phyloP scores from a whole-genome alignment of 2,888 invertebrate genomes.

The Conops quadrifasciatus region DNA sequence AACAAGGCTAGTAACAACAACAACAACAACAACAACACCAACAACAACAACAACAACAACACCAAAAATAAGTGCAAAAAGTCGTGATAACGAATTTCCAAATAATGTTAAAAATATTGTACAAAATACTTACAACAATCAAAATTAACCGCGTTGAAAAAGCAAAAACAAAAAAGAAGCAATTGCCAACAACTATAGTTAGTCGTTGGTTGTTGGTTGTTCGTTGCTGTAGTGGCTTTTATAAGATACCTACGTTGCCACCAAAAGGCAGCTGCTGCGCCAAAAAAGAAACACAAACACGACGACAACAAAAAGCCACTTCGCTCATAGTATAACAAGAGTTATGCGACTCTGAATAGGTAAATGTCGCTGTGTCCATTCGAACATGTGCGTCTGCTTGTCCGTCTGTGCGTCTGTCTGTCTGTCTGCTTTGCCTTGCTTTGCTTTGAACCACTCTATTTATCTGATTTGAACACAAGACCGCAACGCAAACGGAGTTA shows the following conservation, averaged over 20 bases:
- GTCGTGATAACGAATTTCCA: constrained; percentile 32
- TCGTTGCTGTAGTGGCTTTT: background rate
- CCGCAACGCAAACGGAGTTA: constrained; percentile 32
- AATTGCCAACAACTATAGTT: background rate
- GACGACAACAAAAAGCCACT: background rate
- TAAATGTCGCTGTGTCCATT: background rate
- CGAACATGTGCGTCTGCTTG: background rate
- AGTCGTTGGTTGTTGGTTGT: too few species aligned
- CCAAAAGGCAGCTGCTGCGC: background rate
- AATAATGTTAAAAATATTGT: constrained; percentile 23
- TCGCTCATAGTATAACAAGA: background rate
- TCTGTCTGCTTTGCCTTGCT: background rate
- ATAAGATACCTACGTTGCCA: background rate
- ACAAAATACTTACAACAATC: background rate
- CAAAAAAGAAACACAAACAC: background rate
- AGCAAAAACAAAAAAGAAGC: background rate
- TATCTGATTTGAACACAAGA: constrained; percentile 33
- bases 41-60: background rate
- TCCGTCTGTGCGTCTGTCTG: constrained; percentile 24
- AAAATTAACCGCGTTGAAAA: background rate
- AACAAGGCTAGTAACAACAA: background rate
- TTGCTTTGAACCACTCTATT: constrained; percentile 29
- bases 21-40: background rate
- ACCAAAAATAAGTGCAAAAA: constrained; percentile 21
- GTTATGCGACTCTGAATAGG: background rate